Percentiles rank a stretch among this genome's conserved stretches.
Conservation (phyloP, 2,113 vertebrate species). For the Paramormyrops kingsleyae region DNA sequence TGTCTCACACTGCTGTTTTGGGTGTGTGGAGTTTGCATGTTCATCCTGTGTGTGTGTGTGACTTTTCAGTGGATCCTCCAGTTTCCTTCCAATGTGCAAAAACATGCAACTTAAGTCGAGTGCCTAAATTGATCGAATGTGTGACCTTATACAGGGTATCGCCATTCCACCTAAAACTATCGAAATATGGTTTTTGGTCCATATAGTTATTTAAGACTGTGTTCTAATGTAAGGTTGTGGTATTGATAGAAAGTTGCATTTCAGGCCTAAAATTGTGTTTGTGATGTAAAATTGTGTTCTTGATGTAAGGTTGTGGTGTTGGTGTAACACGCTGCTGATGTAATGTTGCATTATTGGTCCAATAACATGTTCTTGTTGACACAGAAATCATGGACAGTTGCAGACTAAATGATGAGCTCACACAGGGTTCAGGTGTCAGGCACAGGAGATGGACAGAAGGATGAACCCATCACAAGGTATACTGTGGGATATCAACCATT, state of each 20-base stretch:
- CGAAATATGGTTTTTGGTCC: not conserved
- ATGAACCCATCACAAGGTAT: not conserved
- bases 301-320: not conserved
- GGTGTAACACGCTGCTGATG: not conserved
- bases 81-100: not conserved
- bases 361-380: not conserved
- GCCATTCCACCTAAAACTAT: not conserved
- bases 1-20: not conserved
- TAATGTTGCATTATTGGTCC: not conserved
- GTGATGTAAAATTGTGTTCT: not conserved
- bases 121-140: not conserved
- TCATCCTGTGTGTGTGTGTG: not conserved
- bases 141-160: not conserved
- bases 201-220: not conserved
- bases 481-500: not conserved
- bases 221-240: not conserved
- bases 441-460: not conserved
- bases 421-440: not conserved
- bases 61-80: not conserved
- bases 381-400: not conserved
- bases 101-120: not conserved
- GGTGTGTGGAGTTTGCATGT: not conserved
- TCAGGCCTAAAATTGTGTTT: not conserved
- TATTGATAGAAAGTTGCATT: not conserved
- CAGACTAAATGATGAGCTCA: not conserved